Evolutionary conservation across 2,888 invertebrate species (phyloP), one percentile per base, ranked within the genome.

Genomic region (Anarsia innoxiella): DNA sequence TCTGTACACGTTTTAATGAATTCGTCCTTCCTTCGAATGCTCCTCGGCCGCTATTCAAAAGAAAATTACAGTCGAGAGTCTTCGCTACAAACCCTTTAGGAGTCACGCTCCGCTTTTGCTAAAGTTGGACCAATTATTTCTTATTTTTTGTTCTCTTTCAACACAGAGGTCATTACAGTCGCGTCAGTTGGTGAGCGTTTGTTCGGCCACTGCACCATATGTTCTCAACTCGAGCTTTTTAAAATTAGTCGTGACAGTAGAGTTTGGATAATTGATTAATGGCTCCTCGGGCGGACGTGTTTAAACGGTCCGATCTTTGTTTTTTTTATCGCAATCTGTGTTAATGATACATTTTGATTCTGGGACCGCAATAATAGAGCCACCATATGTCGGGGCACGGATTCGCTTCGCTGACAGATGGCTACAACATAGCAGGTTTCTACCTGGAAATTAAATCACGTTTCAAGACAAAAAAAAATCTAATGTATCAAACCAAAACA

Each of bases 331-430:
- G 53, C 59, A 68, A 76, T 73, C 71, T 67, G 71, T 60, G 60
- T 62, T 82, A 82, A 82, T 82, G 71, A 82, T 83, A 80, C 72
- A 71, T 73, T 80, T 59, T 70, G 78, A 79, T 82, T 78, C 60
- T 60, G 61, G 65, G 60, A 56, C 46, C 56, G 58, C 61, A 62
- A 61, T 59, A 59, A 60, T 63, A 59, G 23, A 59, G 41, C 50
- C 61, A 59, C 72, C 84, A 84, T 83, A 80, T 84, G 83, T 76
- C 51, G 53, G n/a, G 53, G 54, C 66, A 63, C 58, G 66, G 75
- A 79, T 78, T 80, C 61, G 64, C 54, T 58, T 46, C 58, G 61
- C 56, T 50, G 53, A 66, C 70, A 72, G 67, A 59, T 74, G 72
- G 63, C 42, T 31, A 36, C 31, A 41, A 37, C 46, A 40, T 43